Evolutionary conservation across 2,888 invertebrate species (phyloP).

Genomic region (Drosophila neotestacea): DNA sequence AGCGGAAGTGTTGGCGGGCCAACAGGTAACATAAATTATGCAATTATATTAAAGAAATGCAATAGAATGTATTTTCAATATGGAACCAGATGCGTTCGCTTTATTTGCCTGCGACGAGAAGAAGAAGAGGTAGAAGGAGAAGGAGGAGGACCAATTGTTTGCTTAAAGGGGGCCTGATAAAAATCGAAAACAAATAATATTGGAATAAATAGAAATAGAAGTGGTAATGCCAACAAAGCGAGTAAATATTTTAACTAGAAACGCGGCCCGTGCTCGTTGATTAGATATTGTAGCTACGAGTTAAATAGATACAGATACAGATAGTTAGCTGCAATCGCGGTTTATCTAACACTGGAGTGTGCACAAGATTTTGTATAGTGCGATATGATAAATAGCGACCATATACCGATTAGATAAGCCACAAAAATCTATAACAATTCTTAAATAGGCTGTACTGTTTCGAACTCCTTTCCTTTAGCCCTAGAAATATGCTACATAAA

Average conservation of each 20-base stretch:
- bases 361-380: constrained; percentile 37
- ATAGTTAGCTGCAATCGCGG: constrained; percentile 23
- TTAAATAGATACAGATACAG: constrained; percentile 3
- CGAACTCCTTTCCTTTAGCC: constrained; percentile 4
- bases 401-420: constrained; percentile 43
- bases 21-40: constrained; percentile 59
- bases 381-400: constrained; percentile 38
- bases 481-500: constrained; percentile 33
- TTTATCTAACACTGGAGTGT: constrained; percentile 49
- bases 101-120: neutral
- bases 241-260: constrained; percentile 66
- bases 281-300: constrained; percentile 56
- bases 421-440: constrained; percentile 3
- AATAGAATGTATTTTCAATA: constrained; percentile 19
- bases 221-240: constrained; percentile 54
- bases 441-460: neutral
- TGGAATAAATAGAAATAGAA: constrained; percentile 63
- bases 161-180: constrained; percentile 41
- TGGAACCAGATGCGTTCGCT: constrained; percentile 40
- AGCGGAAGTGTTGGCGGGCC: constrained; percentile 40
- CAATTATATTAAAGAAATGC: constrained; percentile 8
- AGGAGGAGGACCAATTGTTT: constrained; percentile 21
- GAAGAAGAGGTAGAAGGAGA: neutral
- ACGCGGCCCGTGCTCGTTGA: constrained; percentile 42
- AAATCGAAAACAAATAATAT: constrained; percentile 44